These are phyloP conservation scores for Pandemis heparana DNA, from an alignment of 2,888 invertebrate species.

Conservation along the genomic window DNA sequence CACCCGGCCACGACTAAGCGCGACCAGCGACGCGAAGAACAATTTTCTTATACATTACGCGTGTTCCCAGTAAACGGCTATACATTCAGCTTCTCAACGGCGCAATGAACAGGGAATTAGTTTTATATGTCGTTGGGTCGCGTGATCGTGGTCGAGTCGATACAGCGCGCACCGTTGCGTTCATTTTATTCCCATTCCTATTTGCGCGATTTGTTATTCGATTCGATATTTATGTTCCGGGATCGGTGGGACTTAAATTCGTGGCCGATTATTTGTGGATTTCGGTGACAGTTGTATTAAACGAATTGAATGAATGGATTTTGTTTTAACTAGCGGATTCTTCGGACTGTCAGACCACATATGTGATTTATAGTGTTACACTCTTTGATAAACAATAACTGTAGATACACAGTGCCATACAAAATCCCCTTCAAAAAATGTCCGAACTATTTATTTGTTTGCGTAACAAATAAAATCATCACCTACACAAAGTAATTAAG, in stretches of 20 bases:
- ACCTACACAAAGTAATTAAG: no score
- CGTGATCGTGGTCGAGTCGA: background rate
- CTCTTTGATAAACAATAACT: no score
- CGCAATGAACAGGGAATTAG: background rate
- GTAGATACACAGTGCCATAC: no score
- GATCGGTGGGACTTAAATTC: conserved; percentile 47
- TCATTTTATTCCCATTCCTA: conserved; percentile 54
- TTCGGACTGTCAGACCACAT: no score
- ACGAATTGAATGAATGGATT: conserved; percentile 7
- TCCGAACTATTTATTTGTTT: no score
- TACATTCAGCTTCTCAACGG: background rate
- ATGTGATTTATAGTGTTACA: background rate
- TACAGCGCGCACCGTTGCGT: conserved; percentile 61
- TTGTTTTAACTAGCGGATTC: no score
- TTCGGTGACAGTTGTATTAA: conserved; percentile 5
- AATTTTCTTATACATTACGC: background rate
- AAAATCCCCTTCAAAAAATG: no score
- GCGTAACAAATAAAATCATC: no score
- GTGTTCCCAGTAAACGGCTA: background rate
- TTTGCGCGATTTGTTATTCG: conserved; percentile 65
- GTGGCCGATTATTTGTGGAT: conserved; percentile 19
- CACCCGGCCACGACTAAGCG: background rate
- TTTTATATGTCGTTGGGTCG: background rate
- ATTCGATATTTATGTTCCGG: conserved; percentile 66
- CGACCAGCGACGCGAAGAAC: background rate